Evolutionary conservation across 92 coral and sea anemone genomes (phyloP).

Genomic region (Epizoanthus stellaris): DNA sequence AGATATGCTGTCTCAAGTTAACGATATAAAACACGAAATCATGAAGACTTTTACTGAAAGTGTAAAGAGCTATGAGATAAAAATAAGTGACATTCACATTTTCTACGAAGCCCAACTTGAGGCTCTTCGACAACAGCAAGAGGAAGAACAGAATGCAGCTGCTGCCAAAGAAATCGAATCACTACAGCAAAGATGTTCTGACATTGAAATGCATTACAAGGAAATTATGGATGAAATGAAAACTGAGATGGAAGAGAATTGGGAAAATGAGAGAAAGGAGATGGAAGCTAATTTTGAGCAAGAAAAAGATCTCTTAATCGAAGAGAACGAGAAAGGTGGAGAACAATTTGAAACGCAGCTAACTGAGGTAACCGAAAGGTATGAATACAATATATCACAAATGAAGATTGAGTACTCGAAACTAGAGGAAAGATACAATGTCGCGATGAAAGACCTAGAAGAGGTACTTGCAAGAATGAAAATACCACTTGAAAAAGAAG

Average conservation of each 20-base stretch:
- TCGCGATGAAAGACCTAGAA: slow-evolving; percentile 57
- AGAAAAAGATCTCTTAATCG: slow-evolving; percentile 58
- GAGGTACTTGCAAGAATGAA: slow-evolving; percentile 47
- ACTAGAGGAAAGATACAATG: slow-evolving; percentile 55
- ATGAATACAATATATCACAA: slow-evolving; percentile 60
- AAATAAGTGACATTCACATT: slow-evolving; percentile 28
- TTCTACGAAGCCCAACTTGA: slow-evolving; percentile 33
- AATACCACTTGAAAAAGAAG: slow-evolving; percentile 59
- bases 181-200: slow-evolving; percentile 25
- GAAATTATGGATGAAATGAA: slow-evolving; percentile 50
- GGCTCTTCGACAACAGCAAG: slow-evolving; percentile 36
- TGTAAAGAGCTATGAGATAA: slow-evolving; percentile 24
- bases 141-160: slow-evolving; percentile 42
- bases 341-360: slow-evolving; percentile 60
- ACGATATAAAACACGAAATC: slow-evolving; percentile 24
- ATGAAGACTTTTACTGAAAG: slow-evolving; percentile 15
- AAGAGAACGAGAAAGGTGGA: slow-evolving; percentile 42
- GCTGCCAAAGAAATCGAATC: slow-evolving; percentile 34
- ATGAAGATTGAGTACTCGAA: slow-evolving; percentile 62
- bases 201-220: slow-evolving; percentile 51
- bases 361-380: slow-evolving; percentile 49
- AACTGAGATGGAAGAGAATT: slow-evolving; percentile 54
- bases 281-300: slow-evolving; percentile 55
- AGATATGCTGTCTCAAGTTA: slow-evolving; percentile 26
- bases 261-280: slow-evolving; percentile 62